These are phyloP conservation scores for Hyles euphorbiae DNA, from an alignment of 1,140 invertebrate species.

Conservation along the genomic window DNA sequence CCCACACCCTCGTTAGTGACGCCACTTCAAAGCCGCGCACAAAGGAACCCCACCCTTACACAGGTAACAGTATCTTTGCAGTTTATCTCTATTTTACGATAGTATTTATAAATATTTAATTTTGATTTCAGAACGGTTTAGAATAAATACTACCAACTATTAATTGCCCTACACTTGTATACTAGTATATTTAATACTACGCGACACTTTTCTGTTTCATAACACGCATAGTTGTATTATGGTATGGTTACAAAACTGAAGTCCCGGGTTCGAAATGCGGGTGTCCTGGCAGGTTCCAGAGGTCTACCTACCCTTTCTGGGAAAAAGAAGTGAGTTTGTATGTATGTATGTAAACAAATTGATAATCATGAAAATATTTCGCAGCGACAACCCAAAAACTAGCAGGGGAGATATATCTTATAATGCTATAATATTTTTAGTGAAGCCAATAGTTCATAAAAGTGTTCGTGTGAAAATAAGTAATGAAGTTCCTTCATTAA, in stretches of 20 bases:
- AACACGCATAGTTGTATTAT: too few species aligned
- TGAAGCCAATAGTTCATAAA: conserved; percentile 1
- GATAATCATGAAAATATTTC: too few species aligned
- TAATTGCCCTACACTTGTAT: neutral
- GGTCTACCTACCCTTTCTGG: too few species aligned
- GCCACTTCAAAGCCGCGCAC: conserved; percentile 21
- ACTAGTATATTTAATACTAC: too few species aligned
- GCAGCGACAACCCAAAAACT: too few species aligned
- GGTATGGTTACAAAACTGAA: too few species aligned
- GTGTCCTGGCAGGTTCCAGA: too few species aligned
- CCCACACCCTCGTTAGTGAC: conserved; percentile 16
- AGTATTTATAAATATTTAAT: conserved; percentile 2
- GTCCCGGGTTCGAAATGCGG: too few species aligned
- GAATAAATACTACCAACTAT: neutral
- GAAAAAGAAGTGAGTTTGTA: too few species aligned
- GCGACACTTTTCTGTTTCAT: too few species aligned
- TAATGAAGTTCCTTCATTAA: conserved; percentile 11
- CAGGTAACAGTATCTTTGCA: conserved; percentile 14
- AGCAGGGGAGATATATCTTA: neutral
- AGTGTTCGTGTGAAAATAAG: neutral
- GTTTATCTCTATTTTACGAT: conserved; percentile 18
- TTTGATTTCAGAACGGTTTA: too few species aligned
- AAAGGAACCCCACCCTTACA: conserved; percentile 8
- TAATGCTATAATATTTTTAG: neutral
- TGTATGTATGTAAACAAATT: too few species aligned